Percentiles rank a stretch among this genome's conserved stretches.
Evolutionary conservation across 1,140 invertebrate genomes (phyloP).

Genomic region (Brachionus koreanus): DNA sequence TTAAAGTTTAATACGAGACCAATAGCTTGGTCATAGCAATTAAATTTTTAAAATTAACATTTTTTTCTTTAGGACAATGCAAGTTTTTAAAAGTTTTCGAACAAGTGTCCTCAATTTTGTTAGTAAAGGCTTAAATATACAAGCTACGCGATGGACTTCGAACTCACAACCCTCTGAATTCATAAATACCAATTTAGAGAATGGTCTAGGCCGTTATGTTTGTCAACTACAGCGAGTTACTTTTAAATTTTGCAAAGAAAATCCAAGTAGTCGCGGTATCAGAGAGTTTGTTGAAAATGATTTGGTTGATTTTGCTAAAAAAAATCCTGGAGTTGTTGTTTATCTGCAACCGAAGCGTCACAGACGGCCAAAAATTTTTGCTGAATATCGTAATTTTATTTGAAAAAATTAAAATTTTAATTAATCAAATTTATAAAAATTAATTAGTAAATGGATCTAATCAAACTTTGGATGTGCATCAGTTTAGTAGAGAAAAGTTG

Average conservation of each 20-base stretch:
- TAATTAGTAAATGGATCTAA: slow-evolving; percentile 36
- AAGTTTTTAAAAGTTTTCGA: not conserved
- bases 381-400: slow-evolving; percentile 43
- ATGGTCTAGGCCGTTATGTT: slow-evolving; percentile 44
- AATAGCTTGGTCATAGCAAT: not conserved
- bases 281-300: slow-evolving; percentile 38
- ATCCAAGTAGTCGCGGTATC: slow-evolving; percentile 8
- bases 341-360: slow-evolving; percentile 43
- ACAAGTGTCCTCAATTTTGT: slow-evolving; percentile 32
- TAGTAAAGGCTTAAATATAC: not conserved
- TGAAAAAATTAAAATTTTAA: not conserved
- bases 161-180: slow-evolving; percentile 19
- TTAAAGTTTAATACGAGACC: not conserved
- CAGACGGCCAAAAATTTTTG: slow-evolving; percentile 36
- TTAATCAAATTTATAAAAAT: not conserved
- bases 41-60: not conserved
- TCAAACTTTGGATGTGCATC: slow-evolving; percentile 22
- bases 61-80: slow-evolving; percentile 1
- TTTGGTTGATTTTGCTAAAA: slow-evolving; percentile 27
- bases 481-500: not conserved
- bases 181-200: slow-evolving; percentile 36
- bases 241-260: slow-evolving; percentile 45
- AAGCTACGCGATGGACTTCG: not conserved
- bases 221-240: slow-evolving; percentile 44
- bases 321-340: slow-evolving; percentile 30